phyloP scores from a whole-genome alignment of 2,888 invertebrate species.

The Syrphus vitripennis region DNA sequence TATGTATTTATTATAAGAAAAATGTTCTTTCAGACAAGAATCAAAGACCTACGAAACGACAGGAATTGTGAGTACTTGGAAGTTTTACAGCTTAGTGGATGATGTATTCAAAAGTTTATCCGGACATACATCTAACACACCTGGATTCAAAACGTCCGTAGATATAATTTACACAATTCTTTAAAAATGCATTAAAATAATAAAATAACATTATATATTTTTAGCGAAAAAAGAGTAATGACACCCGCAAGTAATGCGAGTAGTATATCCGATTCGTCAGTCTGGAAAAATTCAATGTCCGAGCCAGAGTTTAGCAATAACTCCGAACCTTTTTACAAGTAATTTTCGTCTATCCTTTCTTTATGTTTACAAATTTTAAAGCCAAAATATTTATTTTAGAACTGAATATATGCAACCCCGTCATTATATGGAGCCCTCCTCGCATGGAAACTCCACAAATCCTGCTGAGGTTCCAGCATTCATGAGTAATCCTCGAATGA shows the following conservation, averaged over 20 bases:
- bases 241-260: slow-evolving; percentile 79
- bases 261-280: slow-evolving; percentile 80
- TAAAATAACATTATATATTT: not conserved
- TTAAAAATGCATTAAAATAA: not conserved
- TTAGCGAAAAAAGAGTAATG: slow-evolving; percentile 80
- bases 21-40: slow-evolving; percentile 75
- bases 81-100: slow-evolving; percentile 80
- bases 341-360: not conserved
- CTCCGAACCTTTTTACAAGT: slow-evolving; percentile 80
- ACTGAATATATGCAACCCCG: slow-evolving; percentile 80
- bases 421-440: slow-evolving; percentile 80
- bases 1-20: not conserved
- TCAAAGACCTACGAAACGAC: slow-evolving; percentile 80
- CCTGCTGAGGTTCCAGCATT: slow-evolving; percentile 79
- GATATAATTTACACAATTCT: not conserved
- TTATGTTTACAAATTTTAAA: not conserved
- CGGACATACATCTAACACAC: slow-evolving; percentile 75
- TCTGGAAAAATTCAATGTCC: slow-evolving; percentile 81
- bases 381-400: slow-evolving; percentile 71
- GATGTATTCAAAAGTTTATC: slow-evolving; percentile 80
- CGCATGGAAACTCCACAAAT: slow-evolving; percentile 80
- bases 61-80: slow-evolving; percentile 80
- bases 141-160: slow-evolving; percentile 62
- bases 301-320: slow-evolving; percentile 80
- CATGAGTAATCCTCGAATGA: slow-evolving; percentile 78